Evolutionary conservation across 64 coral and sea anemone species (phyloP).

Genomic region (Cladopsammia gracilis): DNA sequence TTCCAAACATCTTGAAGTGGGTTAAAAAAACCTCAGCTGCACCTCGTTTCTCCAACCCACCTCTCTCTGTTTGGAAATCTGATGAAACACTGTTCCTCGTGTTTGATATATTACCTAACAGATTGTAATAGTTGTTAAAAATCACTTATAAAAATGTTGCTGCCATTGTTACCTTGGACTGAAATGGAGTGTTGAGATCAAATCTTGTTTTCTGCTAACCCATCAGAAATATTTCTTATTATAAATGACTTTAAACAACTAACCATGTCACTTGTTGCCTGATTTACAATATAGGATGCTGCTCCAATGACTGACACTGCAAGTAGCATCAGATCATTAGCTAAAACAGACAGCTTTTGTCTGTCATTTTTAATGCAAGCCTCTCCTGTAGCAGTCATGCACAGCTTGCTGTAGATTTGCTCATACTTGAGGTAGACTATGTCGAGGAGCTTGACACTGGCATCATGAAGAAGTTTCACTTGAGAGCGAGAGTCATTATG

Average conservation of each 20-base stretch:
- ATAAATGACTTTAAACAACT: background rate
- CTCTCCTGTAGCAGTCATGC: slow-evolving; percentile 92
- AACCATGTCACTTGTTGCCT: slow-evolving; percentile 96
- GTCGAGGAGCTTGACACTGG: slow-evolving; percentile 88
- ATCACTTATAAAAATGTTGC: too few species aligned
- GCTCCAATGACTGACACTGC: slow-evolving; percentile 84
- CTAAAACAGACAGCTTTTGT: slow-evolving; percentile 86
- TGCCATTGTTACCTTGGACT: too few species aligned
- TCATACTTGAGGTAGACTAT: slow-evolving; percentile 88
- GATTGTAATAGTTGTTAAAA: too few species aligned
- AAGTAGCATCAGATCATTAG: slow-evolving; percentile 90
- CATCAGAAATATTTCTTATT: too few species aligned
- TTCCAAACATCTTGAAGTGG: too few species aligned
- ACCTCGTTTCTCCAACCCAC: too few species aligned
- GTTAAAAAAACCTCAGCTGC: too few species aligned
- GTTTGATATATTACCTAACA: too few species aligned
- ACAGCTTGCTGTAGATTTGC: slow-evolving; percentile 95
- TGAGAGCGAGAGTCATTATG: slow-evolving; percentile 88
- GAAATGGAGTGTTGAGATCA: too few species aligned
- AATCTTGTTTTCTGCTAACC: too few species aligned
- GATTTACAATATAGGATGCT: slow-evolving; percentile 89
- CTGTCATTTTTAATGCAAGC: slow-evolving; percentile 69
- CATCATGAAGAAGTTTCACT: slow-evolving; percentile 95
- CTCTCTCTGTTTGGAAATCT: too few species aligned
- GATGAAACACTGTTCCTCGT: too few species aligned